Evolutionary conservation across 2,797 vertebrate genomes (phyloP).

Genomic region (Chaetophractus vellerosus): DNA sequence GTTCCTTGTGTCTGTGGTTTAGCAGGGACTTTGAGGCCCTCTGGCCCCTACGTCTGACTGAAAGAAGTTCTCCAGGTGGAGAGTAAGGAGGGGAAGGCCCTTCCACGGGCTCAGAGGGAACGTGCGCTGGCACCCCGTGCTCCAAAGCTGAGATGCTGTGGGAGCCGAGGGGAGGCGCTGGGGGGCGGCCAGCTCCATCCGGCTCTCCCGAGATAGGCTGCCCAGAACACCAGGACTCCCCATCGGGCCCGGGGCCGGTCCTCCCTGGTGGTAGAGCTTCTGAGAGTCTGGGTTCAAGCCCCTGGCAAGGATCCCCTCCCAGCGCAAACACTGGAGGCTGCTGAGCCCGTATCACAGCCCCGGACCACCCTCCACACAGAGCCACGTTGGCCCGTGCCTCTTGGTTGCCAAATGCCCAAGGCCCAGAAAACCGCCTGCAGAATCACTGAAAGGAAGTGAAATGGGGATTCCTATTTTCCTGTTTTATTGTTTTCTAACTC

Average conservation of each 20-base stretch:
- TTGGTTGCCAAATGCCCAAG: accelerated
- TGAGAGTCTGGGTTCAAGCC: not conserved
- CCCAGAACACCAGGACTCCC: not conserved
- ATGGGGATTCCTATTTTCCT: not conserved
- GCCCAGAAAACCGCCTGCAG: not conserved
- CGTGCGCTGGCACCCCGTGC: accelerated
- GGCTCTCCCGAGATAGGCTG: not conserved
- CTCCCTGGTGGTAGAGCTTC: not conserved
- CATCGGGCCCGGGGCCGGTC: accelerated
- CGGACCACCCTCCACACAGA: not conserved
- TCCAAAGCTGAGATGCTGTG: not conserved
- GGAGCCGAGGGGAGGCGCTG: accelerated
- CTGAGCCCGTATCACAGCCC: too few species aligned
- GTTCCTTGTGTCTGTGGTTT: not conserved
- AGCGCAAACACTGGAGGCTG: not conserved
- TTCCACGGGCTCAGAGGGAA: not conserved
- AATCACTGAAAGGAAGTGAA: not conserved
- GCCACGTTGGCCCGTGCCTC: too few species aligned
- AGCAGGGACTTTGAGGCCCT: not conserved
- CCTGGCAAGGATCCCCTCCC: not conserved
- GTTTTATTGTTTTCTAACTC: not conserved
- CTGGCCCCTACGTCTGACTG: not conserved
- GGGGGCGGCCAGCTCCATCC: accelerated
- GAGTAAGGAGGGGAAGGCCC: not conserved
- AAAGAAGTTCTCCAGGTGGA: slow-evolving; percentile 40